Evolutionary conservation across 2,888 invertebrate species (phyloP), one percentile per base, ranked within the genome.

Genomic region (Philereme transversata): DNA sequence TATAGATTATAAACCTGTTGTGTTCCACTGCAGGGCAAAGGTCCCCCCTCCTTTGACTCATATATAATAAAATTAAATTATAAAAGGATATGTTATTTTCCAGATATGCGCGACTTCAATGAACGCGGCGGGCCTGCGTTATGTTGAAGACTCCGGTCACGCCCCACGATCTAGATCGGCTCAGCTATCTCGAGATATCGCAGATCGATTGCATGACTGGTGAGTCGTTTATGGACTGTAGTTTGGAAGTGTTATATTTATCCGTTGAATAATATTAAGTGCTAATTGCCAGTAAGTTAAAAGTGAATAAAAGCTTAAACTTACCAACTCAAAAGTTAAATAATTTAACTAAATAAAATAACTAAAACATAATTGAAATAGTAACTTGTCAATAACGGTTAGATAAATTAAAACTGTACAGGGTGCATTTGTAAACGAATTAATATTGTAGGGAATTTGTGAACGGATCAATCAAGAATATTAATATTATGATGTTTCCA

Each of bases 51-150:
- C 0, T 38, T 38, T 5, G 3, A 7, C n/a, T 38, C 8, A 7
- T 38, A 8, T 7, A 38, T 38, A n/a, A 9, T 43, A 43, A 22
- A 22, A 22, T 22, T 9, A 43, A 0, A 43, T n/a, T 38, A 22
- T 4, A 3, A 38, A 49, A 49, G 41, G 36, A 7, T 47, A 8
- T 49, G n/a, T 22, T 38, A 8, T 60, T 52, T 78, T 86, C n/a
- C 86, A 90, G 90, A 81, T 90, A 90, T 83, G 87, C 89, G 89
- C 90, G 90, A 69, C 83, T 90, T 70, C 81, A 88, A 76, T 89
- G 74, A 86, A 75, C 75, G 78, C 74, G 75, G 69, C 60, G 67
- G 67, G 67, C 72, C 76, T 70, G 76, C 76, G 76, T 74, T 71
- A 71, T 72, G 74, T 71, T 80, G 77, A 79, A 55, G 57, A 43